Conservation (phyloP, 2,113 vertebrate species). For the Indri indri region DNA sequence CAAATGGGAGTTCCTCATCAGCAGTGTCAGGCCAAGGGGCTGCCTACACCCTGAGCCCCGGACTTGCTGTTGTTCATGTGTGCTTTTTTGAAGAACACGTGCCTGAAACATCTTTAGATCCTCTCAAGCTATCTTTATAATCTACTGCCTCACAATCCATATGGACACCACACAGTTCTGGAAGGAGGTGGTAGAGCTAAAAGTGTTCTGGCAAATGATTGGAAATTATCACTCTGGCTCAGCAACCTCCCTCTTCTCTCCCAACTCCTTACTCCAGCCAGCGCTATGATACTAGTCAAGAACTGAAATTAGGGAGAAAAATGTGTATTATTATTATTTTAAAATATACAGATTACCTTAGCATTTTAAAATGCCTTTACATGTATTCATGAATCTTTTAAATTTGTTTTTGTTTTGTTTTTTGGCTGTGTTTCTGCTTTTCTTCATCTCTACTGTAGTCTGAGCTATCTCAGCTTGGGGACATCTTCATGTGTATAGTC, state of each 20-base stretch:
- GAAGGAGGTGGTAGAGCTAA: conserved; percentile 10
- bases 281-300: background rate
- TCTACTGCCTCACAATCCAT: conserved; percentile 46
- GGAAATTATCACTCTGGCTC: background rate
- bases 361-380: background rate
- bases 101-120: conserved; percentile 35
- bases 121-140: conserved; percentile 35
- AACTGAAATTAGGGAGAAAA: background rate
- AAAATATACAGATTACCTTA: background rate
- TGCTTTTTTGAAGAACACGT: background rate
- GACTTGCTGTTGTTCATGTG: background rate
- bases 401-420: background rate
- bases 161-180: conserved; percentile 46
- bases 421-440: background rate
- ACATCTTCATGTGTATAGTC: background rate
- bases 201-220: conserved; percentile 15
- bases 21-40: background rate
- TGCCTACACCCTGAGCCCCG: background rate
- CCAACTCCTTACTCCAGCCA: background rate
- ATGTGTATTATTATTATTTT: background rate
- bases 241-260: background rate
- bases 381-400: background rate
- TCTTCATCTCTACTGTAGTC: background rate
- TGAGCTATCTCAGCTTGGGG: background rate
- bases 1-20: background rate